Base-by-base conservation (phyloP, 1,140 invertebrate species). In the Lucilia sericata region DNA sequence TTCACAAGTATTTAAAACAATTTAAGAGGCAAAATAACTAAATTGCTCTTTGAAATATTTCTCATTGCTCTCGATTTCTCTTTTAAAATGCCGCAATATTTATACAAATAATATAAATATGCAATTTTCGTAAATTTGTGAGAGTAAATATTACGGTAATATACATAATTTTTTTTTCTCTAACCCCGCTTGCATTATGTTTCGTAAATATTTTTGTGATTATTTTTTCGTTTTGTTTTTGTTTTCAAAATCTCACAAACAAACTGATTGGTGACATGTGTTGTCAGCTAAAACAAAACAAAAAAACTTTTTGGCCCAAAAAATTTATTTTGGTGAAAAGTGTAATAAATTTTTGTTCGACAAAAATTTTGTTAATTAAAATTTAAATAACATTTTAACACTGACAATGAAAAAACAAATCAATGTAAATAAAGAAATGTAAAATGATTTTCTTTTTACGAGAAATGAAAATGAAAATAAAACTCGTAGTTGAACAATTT, bases 121-220 rank as follows among this genome's bases (percentile, higher is more conserved):
- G 51, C 51, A 17, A 17, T n/a, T 7, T 60, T 2, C 17, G 51
- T 17, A 5, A 2, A 12, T n/a, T 13, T 60, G 55, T 14, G n/a
- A n/a, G 17, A 2, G 55, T 60, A n/a, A n/a, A 60, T 60, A 60
- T 60, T 60, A 60, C 19, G 19, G 7, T 70, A 21, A 70, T 21
- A 25, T 70, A n/a, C 5, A 42, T 8, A 30, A 30, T 30, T 30
- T 30, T 1, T 30, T 65, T n/a, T 70, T 21, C 21, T 70, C n/a
- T 25, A 70, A 25, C 65, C 10, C 21, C 8, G 4, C 14, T 70
- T 70, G n/a, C n/a, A 21, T 21, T 70, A 21, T 70, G 21, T 70
- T 70, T 70, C 65, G 65, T 70, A 70, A 70, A 70, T 70, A 70
- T 70, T 70, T 70, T 70, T 70, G 65, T 70, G 19, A 70, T 21